Base-by-base conservation (phyloP, 2,113 vertebrate genomes). In the Macrotis lagotis region DNA sequence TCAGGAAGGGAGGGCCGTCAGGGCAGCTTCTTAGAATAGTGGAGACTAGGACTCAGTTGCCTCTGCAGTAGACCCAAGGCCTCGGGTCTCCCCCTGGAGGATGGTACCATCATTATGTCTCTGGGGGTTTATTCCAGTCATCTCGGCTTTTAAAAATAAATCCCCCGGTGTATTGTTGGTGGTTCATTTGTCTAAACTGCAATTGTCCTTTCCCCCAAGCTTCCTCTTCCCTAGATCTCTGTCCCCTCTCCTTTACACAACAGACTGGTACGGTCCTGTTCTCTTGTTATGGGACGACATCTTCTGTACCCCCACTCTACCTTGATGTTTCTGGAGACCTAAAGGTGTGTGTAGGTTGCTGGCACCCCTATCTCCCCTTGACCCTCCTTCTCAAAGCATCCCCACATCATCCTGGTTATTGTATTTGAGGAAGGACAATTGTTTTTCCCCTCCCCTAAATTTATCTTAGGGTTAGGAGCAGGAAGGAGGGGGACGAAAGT, bases 291-390 rank as follows among this genome's bases (percentile, higher is more conserved):
- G 66, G 66, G 66, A 83, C 37, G 6, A 74, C 25, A 89, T 47
- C 88, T 26, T 48, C 88, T 90, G 28, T 50, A 49, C 47, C 37
- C n/a, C 3, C 16, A 74, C 31, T 74, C 37, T n/a, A 44, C 16
- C 66, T 83, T 44, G 66, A 83, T 22, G 44, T 83, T 83, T 83
- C n/a, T 44, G 6, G 37, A 19, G n/a, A n/a, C 16, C n/a, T 83
- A 44, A 83, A 83, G 66, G 19, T 44, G 37, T 83, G 66, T 83
- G 66, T 22, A 7, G 66, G 66, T 83, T 55, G 90, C 50, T 44
- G 3, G n/a, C 31, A 14, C 50, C 51, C 83, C 96, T 90, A 93
- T 95, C 96, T 94, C 2, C 95, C 89, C 91, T n/a, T n/a, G n/a
- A n/a, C n/a, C 91, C 28, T 1, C 74, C 48, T 51, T n/a, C n/a